Percentiles rank a stretch among this genome's conserved stretches.
Conservation (phyloP, 2,797 vertebrate genomes). For the Anabas testudineus region DNA sequence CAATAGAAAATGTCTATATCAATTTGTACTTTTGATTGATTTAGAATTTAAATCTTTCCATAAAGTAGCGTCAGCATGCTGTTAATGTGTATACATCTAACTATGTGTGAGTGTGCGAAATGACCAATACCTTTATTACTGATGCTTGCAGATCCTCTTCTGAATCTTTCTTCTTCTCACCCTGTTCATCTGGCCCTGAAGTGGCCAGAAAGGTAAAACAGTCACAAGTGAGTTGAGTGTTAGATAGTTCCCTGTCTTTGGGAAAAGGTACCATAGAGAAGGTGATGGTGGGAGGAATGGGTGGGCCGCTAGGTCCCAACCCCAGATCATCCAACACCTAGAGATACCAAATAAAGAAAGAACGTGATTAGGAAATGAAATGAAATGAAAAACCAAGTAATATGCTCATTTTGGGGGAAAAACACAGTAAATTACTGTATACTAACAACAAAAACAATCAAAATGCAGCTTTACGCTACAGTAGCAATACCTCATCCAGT, state of each 20-base stretch:
- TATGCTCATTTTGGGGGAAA: neutral
- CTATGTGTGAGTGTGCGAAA: neutral
- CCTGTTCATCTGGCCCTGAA: constrained; percentile 39
- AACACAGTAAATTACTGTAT: neutral
- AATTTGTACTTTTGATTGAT: neutral
- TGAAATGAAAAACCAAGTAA: neutral
- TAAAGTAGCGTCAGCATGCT: neutral
- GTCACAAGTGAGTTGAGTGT: constrained; percentile 47
- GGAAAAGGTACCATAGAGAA: constrained; percentile 88
- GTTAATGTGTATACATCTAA: neutral
- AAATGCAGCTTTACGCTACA: neutral
- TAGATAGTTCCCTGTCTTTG: constrained; percentile 49
- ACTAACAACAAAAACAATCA: neutral
- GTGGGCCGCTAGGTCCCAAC: constrained; percentile 82
- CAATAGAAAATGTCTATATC: neutral
- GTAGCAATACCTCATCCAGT: constrained; percentile 80
- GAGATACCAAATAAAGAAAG: constrained; percentile 24
- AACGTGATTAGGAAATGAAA: neutral
- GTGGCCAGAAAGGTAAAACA: constrained; percentile 85
- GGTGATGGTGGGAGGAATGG: constrained; percentile 78
- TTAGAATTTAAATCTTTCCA: neutral
- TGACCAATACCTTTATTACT: constrained; percentile 73
- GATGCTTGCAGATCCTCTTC: constrained; percentile 50
- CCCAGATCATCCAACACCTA: constrained; percentile 89
- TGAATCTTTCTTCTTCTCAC: constrained; percentile 76